Conservation (phyloP, 2,113 vertebrate species). For the Notiomystis cincta region DNA sequence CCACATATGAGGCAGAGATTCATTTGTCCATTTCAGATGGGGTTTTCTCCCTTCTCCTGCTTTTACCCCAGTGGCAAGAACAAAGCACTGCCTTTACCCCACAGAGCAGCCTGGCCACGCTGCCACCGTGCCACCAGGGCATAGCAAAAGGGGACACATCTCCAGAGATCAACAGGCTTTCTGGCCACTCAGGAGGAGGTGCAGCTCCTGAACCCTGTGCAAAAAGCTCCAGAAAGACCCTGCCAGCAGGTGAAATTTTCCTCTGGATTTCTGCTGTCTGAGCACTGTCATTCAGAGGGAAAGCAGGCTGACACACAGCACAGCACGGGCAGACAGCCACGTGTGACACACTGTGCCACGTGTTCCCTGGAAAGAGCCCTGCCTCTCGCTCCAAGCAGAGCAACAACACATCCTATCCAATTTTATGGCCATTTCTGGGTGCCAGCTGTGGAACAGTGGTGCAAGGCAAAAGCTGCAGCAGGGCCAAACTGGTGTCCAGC, state of each 20-base stretch:
- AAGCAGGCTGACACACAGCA: background rate
- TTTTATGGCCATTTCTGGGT: background rate
- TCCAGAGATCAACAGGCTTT: background rate
- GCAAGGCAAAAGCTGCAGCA: background rate
- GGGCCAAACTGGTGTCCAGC: background rate
- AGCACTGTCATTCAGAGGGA: background rate
- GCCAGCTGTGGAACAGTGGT: background rate
- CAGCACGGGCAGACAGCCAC: accelerated
- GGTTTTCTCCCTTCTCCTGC: background rate
- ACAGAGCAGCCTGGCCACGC: accelerated
- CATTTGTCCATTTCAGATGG: background rate
- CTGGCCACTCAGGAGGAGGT: background rate
- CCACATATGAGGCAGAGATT: no score
- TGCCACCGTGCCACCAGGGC: background rate
- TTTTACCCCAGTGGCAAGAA: background rate
- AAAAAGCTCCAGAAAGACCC: background rate
- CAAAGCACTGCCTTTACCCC: background rate
- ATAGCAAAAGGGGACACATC: background rate
- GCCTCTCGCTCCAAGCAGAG: background rate
- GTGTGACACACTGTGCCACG: accelerated
- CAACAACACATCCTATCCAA: background rate
- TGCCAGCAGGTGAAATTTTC: background rate
- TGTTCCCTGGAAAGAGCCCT: background rate
- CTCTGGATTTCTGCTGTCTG: background rate
- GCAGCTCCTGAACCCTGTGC: background rate